Conservation (phyloP, 35 echinoderm and acorn worm genomes). For the Anneissia japonica region DNA sequence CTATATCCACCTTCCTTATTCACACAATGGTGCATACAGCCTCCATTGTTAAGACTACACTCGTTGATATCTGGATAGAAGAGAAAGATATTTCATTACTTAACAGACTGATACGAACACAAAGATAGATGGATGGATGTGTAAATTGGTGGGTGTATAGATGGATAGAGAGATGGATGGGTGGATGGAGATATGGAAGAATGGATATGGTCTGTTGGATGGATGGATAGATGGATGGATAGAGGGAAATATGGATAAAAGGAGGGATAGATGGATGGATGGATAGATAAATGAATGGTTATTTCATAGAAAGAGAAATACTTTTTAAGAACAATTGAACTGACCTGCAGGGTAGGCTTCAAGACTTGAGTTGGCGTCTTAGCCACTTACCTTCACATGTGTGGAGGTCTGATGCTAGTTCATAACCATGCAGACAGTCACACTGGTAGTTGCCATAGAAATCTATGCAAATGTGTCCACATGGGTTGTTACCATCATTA, state of each 20-base stretch:
- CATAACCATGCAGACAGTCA: slow-evolving; percentile 4
- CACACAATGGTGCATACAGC: slow-evolving; percentile 29
- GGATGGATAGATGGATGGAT: too few relatives aligned
- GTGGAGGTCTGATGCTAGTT: slow-evolving; percentile 9
- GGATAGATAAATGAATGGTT: neutral
- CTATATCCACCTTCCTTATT: slow-evolving; percentile 11
- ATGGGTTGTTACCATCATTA: slow-evolving; percentile 8
- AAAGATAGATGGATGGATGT: too few relatives aligned
- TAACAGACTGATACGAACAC: too few relatives aligned
- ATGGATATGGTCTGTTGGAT: too few relatives aligned
- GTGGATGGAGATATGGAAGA: too few relatives aligned
- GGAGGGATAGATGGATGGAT: neutral
- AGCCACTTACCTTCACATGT: slow-evolving; percentile 18
- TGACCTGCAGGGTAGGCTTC: too few relatives aligned
- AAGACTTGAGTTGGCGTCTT: too few relatives aligned
- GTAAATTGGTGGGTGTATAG: too few relatives aligned
- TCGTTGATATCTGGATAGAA: slow-evolving; percentile 41
- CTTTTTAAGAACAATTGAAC: too few relatives aligned
- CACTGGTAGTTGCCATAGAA: slow-evolving; percentile 5
- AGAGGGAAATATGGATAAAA: too few relatives aligned
- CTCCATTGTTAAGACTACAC: slow-evolving; percentile 27
- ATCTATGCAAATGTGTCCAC: slow-evolving; percentile 19
- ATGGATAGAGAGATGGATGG: too few relatives aligned
- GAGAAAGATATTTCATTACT: neutral
- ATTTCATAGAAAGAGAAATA: too few relatives aligned